Evolutionary conservation across 2,888 invertebrate genomes (phyloP).

Genomic region (Lacanobia wlatinum): DNA sequence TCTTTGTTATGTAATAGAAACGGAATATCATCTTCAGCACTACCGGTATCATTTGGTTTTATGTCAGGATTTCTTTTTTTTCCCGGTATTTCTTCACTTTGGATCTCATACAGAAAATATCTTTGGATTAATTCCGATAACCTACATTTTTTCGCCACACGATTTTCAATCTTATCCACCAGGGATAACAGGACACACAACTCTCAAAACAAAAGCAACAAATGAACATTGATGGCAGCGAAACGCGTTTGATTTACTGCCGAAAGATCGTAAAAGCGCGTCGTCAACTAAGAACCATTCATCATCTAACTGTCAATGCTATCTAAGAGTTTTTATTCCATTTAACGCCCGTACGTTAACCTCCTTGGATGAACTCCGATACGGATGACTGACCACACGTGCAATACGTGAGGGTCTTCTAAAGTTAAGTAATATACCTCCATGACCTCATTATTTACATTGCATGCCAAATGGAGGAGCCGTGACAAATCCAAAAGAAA

Average conservation of each 20-base stretch:
- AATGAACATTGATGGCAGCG: constrained; percentile 52
- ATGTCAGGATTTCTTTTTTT: background rate
- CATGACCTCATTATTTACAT: constrained; percentile 57
- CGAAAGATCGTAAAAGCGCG: constrained; percentile 73
- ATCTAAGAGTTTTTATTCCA: constrained; percentile 84
- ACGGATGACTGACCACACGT: constrained; percentile 71
- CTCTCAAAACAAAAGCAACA: constrained; percentile 43
- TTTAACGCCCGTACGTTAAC: constrained; percentile 76
- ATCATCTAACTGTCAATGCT: constrained; percentile 85
- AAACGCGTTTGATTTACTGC: constrained; percentile 70
- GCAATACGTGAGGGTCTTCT: constrained; percentile 56
- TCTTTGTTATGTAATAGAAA: constrained; percentile 2
- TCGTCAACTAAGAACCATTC: constrained; percentile 78
- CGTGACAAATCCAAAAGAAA: constrained; percentile 59
- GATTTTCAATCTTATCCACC: constrained; percentile 23
- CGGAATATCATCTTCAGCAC: background rate
- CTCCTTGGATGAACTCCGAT: constrained; percentile 76
- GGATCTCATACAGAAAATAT: background rate
- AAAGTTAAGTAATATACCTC: constrained; percentile 56
- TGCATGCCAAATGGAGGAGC: constrained; percentile 55
- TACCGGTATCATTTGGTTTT: background rate
- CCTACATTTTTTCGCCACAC: constrained; percentile 10
- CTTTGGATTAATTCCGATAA: constrained; percentile 15
- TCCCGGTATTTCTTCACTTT: background rate
- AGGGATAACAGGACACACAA: constrained; percentile 11